A percentile compares a stretch with the other conserved stretches of the same genome.
These are phyloP conservation scores for Microtus pennsylvanicus DNA, from an alignment of 2,113 vertebrate genomes.

Conservation along the genomic window DNA sequence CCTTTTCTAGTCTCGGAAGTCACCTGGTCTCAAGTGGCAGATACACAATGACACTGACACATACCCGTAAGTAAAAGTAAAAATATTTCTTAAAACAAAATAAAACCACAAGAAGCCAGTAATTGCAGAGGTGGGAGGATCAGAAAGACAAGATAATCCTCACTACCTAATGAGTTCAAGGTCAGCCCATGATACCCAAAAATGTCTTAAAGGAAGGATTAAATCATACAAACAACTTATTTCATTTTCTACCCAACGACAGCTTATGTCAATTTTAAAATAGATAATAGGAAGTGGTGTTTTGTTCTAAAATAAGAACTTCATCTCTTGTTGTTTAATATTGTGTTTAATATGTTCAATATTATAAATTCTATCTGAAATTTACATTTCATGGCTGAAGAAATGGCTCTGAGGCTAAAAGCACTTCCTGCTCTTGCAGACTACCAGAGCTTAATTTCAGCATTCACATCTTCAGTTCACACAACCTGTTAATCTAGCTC, in stretches of 20 bases:
- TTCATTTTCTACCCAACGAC: neutral
- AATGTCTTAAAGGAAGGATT: neutral
- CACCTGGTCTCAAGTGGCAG: neutral
- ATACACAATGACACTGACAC: neutral
- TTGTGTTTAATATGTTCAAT: neutral
- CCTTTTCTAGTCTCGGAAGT: too few relatives aligned
- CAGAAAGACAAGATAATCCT: neutral
- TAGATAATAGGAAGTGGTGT: neutral
- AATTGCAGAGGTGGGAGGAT: neutral
- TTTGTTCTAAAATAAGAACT: slow-evolving; percentile 1
- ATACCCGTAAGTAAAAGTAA: neutral
- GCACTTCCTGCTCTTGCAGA: neutral
- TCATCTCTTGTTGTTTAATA: neutral
- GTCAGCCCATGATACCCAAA: neutral
- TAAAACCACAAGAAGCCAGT: neutral
- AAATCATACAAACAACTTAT: slow-evolving; percentile 20
- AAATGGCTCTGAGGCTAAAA: neutral
- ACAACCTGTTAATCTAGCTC: neutral
- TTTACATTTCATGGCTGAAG: neutral
- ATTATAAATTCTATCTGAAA: neutral
- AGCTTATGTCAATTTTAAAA: slow-evolving; percentile 1
- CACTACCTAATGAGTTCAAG: neutral
- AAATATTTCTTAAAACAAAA: neutral
- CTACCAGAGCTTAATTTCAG: neutral
- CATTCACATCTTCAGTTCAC: neutral